phyloP scores from a whole-genome alignment of 2,797 vertebrate genomes.

The Pseudochirops cupreus region DNA sequence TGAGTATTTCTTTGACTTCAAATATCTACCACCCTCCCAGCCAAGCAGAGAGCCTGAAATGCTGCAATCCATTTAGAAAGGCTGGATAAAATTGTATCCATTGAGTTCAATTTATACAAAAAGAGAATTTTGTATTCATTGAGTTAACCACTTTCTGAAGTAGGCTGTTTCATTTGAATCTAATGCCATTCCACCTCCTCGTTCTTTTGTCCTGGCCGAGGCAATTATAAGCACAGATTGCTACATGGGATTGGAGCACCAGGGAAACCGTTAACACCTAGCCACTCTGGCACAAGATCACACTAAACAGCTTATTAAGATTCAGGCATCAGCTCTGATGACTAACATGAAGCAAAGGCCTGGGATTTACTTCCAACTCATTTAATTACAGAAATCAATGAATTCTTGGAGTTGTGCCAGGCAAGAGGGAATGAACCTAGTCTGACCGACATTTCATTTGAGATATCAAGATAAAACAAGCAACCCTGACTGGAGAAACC shows the following conservation, averaged over 20 bases:
- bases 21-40: slow-evolving; percentile 42
- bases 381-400: slow-evolving; percentile 88
- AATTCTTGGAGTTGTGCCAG: slow-evolving; percentile 77
- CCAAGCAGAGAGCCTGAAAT: slow-evolving; percentile 22
- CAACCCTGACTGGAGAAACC: slow-evolving; percentile 50
- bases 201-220: slow-evolving; percentile 82
- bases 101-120: slow-evolving; percentile 45
- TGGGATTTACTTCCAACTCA: slow-evolving; percentile 85
- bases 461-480: slow-evolving; percentile 70
- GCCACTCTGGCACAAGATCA: slow-evolving; percentile 80
- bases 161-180: slow-evolving; percentile 75
- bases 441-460: slow-evolving; percentile 59
- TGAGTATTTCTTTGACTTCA: slow-evolving; percentile 30
- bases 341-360: slow-evolving; percentile 79
- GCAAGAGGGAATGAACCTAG: slow-evolving; percentile 75
- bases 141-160: slow-evolving; percentile 63
- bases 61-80: slow-evolving; percentile 49
- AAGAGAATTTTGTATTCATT: slow-evolving; percentile 66
- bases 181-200: slow-evolving; percentile 76
- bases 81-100: slow-evolving; percentile 60
- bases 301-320: slow-evolving; percentile 87
- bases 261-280: slow-evolving; percentile 84
- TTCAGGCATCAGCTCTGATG: slow-evolving; percentile 84
- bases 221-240: slow-evolving; percentile 85
- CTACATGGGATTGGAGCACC: slow-evolving; percentile 79